Evolutionary conservation across 2,888 invertebrate species (phyloP).

Genomic region (Epicampocera succincta): DNA sequence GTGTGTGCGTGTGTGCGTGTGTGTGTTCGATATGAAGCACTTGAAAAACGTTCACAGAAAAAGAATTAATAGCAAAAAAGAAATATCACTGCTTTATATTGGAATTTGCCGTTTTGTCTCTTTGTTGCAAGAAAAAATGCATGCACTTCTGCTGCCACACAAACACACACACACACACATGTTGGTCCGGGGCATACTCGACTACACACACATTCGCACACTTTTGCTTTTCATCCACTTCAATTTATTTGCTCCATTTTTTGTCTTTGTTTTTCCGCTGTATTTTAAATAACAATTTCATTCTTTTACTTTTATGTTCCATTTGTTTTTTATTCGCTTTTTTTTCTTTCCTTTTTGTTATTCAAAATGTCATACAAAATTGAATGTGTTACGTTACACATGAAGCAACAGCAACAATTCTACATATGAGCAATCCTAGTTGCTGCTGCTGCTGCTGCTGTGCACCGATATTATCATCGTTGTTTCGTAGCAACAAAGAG

Average conservation of each 20-base stretch:
- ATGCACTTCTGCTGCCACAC: no score
- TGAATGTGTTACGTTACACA: conserved; percentile 63
- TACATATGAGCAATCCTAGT: not conserved
- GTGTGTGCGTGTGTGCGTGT: not conserved
- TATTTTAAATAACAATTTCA: conserved; percentile 53
- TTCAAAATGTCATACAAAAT: conserved; percentile 69
- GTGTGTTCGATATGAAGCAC: not conserved
- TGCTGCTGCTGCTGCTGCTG: not conserved
- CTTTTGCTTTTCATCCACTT: conserved; percentile 13
- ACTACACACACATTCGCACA: not conserved
- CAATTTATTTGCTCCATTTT: conserved; percentile 10
- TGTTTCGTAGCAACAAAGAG: conserved; percentile 46
- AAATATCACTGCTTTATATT: conserved; percentile 44
- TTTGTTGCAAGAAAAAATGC: conserved; percentile 1
- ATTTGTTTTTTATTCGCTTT: not conserved
- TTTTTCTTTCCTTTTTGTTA: conserved; percentile 52
- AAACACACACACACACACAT: not conserved
- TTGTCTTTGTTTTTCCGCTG: not conserved
- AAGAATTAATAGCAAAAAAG: conserved; percentile 8
- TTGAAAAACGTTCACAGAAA: conserved; percentile 2
- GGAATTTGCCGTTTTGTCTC: conserved; percentile 32
- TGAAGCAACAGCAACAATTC: conserved; percentile 34
- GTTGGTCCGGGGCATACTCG: not conserved
- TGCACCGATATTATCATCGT: not conserved
- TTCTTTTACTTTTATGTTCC: conserved; percentile 14